phyloP scores from a whole-genome alignment of 2,113 vertebrate species.

The Hippotragus niger region DNA sequence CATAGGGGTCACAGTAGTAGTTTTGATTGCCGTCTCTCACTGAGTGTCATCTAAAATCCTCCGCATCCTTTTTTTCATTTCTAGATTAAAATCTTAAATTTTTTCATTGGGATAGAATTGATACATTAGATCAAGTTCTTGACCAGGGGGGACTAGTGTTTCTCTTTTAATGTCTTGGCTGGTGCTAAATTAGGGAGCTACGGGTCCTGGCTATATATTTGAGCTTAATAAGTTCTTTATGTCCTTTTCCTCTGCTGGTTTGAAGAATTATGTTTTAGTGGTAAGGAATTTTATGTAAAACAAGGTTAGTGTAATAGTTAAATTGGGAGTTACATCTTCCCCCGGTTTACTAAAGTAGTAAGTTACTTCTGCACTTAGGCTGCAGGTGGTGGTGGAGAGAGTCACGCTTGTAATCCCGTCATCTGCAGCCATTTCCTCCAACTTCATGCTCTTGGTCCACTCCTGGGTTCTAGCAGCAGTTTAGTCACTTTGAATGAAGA shows the following conservation, averaged over 20 bases:
- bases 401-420: neutral
- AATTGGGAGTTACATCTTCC: neutral
- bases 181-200: neutral
- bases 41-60: neutral
- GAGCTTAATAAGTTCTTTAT: neutral
- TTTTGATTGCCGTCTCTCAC: neutral
- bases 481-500: neutral
- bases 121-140: neutral
- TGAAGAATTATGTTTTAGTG: neutral
- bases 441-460: neutral
- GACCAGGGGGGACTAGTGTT: neutral
- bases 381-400: neutral
- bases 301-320: neutral
- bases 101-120: neutral
- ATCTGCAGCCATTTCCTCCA: neutral
- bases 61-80: neutral
- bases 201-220: neutral
- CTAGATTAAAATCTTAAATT: neutral
- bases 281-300: conserved; percentile 2
- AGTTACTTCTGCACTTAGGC: neutral
- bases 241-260: neutral
- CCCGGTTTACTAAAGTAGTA: neutral
- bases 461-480: neutral
- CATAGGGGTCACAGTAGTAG: neutral
- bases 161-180: neutral